Evolutionary conservation across 2,113 vertebrate species (phyloP).

Genomic region (Leptocoma aspasia): DNA sequence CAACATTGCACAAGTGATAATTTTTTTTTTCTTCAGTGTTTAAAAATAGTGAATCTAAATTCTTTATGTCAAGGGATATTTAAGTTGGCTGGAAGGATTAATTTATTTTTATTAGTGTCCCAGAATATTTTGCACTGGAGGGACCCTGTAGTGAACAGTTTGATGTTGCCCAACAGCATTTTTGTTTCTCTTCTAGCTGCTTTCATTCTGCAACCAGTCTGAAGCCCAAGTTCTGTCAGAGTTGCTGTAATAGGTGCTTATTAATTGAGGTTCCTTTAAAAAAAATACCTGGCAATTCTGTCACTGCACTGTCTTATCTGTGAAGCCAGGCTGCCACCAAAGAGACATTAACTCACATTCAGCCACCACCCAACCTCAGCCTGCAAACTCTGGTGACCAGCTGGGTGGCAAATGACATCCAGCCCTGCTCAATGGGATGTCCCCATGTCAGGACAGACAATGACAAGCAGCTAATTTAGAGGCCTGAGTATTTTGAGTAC

Average conservation of each 20-base stretch:
- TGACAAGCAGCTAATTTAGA: neutral
- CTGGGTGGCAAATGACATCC: neutral
- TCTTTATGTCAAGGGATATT: conserved; percentile 41
- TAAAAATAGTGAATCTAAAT: conserved; percentile 51
- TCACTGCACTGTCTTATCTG: neutral
- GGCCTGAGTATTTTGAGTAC: neutral
- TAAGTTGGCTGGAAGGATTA: conserved; percentile 28
- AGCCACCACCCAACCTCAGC: neutral
- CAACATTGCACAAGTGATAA: conserved; percentile 9
- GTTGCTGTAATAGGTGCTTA: neutral
- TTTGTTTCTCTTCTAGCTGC: neutral
- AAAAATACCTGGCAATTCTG: neutral
- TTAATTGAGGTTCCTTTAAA: neutral
- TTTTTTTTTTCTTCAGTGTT: conserved; percentile 18
- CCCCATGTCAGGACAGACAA: neutral
- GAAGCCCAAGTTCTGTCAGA: neutral
- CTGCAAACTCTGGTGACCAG: neutral
- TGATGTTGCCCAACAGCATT: neutral
- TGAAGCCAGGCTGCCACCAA: neutral
- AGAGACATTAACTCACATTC: neutral
- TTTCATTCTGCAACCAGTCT: neutral
- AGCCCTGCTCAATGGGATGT: neutral
- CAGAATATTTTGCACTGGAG: neutral
- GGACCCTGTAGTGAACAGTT: neutral
- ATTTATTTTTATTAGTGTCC: conserved; percentile 39